phyloP scores from a whole-genome alignment of 2,888 invertebrate genomes.

The Gonocerus acuteangulatus region DNA sequence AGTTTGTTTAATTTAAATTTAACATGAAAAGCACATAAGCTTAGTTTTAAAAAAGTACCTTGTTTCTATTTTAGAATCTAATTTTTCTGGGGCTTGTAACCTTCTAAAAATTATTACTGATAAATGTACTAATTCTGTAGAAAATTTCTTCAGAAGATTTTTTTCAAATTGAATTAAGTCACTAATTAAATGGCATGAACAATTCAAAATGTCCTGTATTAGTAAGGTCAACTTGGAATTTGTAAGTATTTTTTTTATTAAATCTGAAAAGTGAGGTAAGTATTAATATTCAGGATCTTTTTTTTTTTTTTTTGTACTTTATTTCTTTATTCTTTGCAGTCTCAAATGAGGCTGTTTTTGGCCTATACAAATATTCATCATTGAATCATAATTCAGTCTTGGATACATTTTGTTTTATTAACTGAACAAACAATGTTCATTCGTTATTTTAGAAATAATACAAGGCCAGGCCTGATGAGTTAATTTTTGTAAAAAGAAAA shows the following conservation, averaged over 20 bases:
- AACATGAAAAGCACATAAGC: too few relatives aligned
- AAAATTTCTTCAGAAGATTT: background rate
- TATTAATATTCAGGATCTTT: too few relatives aligned
- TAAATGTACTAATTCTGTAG: background rate
- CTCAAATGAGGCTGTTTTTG: too few relatives aligned
- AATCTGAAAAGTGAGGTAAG: background rate
- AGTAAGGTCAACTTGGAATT: background rate
- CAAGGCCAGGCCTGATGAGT: too few relatives aligned
- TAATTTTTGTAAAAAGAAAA: too few relatives aligned
- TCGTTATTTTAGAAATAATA: too few relatives aligned
- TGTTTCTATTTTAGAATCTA: constrained; percentile 26
- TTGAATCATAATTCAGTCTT: too few relatives aligned
- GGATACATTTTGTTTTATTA: too few relatives aligned
- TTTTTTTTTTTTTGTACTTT: too few relatives aligned
- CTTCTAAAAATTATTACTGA: constrained; percentile 14
- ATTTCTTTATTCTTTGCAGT: too few relatives aligned
- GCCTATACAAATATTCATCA: too few relatives aligned
- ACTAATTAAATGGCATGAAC: background rate
- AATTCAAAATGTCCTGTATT: background rate
- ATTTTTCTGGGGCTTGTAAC: constrained; percentile 6
- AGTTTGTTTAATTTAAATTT: background rate
- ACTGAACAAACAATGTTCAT: too few relatives aligned
- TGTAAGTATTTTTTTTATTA: background rate
- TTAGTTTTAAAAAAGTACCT: constrained; percentile 25
- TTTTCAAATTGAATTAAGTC: background rate